Evolutionary conservation across 1,140 invertebrate genomes (phyloP).

Genomic region (Vollenhovia emeryi): DNA sequence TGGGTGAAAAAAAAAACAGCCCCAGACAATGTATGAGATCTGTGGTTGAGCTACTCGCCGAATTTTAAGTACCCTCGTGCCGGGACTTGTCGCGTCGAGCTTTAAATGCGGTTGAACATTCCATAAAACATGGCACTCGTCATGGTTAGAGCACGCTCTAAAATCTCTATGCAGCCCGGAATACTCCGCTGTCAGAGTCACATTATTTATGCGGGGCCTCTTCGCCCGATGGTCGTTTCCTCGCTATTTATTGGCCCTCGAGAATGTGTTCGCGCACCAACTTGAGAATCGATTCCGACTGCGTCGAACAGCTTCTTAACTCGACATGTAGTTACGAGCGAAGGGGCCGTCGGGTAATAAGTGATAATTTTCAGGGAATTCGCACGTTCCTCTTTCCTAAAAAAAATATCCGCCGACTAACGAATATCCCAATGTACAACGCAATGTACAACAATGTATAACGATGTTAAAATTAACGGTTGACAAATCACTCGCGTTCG

Average conservation of each 20-base stretch:
- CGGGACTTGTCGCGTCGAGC: conserved; percentile 66
- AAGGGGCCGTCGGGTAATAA: neutral
- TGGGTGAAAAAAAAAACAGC: conserved; percentile 25
- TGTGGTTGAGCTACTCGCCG: conserved; percentile 59
- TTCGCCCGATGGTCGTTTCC: conserved; percentile 66
- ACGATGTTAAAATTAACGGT: too few relatives aligned
- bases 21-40: conserved; percentile 50
- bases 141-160: conserved; percentile 65
- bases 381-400: too few relatives aligned
- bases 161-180: conserved; percentile 56
- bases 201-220: conserved; percentile 72
- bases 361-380: neutral
- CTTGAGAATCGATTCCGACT: conserved; percentile 55
- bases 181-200: conserved; percentile 69
- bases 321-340: conserved; percentile 5
- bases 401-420: too few relatives aligned
- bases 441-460: neutral
- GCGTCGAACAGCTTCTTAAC: conserved; percentile 45
- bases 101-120: conserved; percentile 75
- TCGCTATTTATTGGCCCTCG: conserved; percentile 66
- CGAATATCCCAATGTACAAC: too few relatives aligned
- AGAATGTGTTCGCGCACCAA: conserved; percentile 49
- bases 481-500: neutral
- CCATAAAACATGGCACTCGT: conserved; percentile 75
- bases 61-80: conserved; percentile 59